Evolutionary conservation across 2,797 vertebrate genomes (phyloP).

Genomic region (Denticeps clupeoides): DNA sequence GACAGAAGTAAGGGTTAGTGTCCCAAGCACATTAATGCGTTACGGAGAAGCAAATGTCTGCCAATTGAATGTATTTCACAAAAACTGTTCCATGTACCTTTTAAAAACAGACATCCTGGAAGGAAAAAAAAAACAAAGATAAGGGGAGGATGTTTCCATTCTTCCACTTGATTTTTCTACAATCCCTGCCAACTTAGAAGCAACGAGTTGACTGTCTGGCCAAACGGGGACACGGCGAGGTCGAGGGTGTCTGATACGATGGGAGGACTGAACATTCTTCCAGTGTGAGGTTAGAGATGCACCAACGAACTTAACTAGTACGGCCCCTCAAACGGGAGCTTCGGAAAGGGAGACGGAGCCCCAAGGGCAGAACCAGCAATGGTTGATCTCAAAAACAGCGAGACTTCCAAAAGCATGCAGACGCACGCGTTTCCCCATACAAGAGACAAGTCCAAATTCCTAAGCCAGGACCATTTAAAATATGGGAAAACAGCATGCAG

Average conservation of each 20-base stretch:
- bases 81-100: constrained; percentile 24
- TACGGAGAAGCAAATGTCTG: constrained; percentile 47
- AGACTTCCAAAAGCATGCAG: not conserved
- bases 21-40: constrained; percentile 57
- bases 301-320: constrained; percentile 14
- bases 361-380: no score
- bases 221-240: constrained; percentile 21
- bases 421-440: no score
- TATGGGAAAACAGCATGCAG: no score
- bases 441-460: no score
- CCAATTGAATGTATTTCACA: constrained; percentile 34
- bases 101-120: constrained; percentile 30
- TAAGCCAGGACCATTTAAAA: not conserved
- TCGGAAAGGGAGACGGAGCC: constrained; percentile 5
- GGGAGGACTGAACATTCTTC: constrained; percentile 47
- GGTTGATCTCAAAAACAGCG: no score
- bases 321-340: constrained; percentile 7
- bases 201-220: not conserved
- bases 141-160: constrained; percentile 31
- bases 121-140: constrained; percentile 25
- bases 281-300: constrained; percentile 37
- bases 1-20: constrained; percentile 59
- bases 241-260: constrained; percentile 17
- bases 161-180: constrained; percentile 28
- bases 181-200: not conserved